These are phyloP conservation scores for Falcaria lacertinaria DNA, from an alignment of 2,888 invertebrate species.

Conservation along the genomic window DNA sequence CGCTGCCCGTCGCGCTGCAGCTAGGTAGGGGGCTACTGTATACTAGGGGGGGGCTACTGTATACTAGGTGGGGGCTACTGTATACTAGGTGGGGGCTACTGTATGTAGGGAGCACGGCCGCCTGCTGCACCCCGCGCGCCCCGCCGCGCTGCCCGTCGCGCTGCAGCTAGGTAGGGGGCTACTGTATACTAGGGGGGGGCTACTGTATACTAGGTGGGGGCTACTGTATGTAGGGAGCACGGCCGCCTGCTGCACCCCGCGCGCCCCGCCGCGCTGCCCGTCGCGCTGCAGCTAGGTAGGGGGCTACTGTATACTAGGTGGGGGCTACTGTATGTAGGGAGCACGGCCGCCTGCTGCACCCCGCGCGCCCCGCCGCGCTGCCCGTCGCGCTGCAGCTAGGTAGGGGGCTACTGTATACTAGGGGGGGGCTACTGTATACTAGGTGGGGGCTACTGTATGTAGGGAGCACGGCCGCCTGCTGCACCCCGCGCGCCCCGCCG, in stretches of 20 bases:
- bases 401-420: neutral
- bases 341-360: slow-evolving; percentile 96
- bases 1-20: slow-evolving; percentile 93
- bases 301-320: no score
- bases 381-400: slow-evolving; percentile 95
- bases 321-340: slow-evolving; percentile 73
- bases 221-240: no score
- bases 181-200: no score
- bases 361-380: slow-evolving; percentile 94
- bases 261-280: slow-evolving; percentile 93
- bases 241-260: slow-evolving; percentile 96
- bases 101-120: slow-evolving; percentile 91
- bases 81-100: neutral
- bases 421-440: neutral
- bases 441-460: no score
- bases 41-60: neutral
- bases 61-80: slow-evolving; percentile 79
- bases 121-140: slow-evolving; percentile 94
- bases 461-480: slow-evolving; percentile 96
- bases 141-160: slow-evolving; percentile 94
- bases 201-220: no score
- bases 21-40: slow-evolving; percentile 79
- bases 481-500: slow-evolving; percentile 94
- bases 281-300: slow-evolving; percentile 90
- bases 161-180: slow-evolving; percentile 86